Conservation (phyloP, 1,140 invertebrate genomes). For the Daktulosphaira vitifoliae region DNA sequence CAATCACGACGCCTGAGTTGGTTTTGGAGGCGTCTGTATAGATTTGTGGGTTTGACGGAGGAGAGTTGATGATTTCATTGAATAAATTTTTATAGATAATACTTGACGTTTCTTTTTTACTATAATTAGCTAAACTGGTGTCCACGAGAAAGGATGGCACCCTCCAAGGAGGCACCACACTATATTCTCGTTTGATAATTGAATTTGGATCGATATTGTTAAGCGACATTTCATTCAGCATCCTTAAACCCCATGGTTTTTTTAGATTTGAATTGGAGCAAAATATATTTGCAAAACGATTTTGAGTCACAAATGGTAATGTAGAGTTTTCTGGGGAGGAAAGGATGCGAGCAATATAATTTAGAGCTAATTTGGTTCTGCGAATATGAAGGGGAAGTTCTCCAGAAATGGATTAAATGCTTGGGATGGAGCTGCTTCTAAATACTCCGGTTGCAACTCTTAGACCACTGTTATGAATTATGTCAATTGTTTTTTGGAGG, state of each 20-base stretch:
- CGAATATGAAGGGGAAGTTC: background rate
- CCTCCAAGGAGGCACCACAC: background rate
- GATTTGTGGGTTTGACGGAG: background rate
- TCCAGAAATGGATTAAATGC: background rate
- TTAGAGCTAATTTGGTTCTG: background rate
- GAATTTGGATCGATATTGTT: background rate
- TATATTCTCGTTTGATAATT: background rate
- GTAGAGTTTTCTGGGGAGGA: too few species aligned
- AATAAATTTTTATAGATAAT: background rate
- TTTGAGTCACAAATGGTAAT: too few species aligned
- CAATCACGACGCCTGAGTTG: background rate
- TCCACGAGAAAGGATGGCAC: background rate
- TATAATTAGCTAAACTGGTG: background rate
- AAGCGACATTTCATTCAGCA: background rate
- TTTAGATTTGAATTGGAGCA: background rate
- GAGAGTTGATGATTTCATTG: too few species aligned
- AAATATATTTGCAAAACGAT: too few species aligned
- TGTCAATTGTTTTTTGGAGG: background rate
- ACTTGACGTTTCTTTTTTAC: background rate
- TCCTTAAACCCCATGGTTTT: background rate
- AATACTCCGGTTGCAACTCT: conserved; percentile 15
- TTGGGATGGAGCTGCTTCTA: background rate
- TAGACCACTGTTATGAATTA: background rate
- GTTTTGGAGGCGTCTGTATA: conserved; percentile 1
- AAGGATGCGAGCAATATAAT: background rate